Evolutionary conservation across 2,888 invertebrate species (phyloP), one percentile per base, ranked within the genome.

Genomic region (Lycaena phlaeas): DNA sequence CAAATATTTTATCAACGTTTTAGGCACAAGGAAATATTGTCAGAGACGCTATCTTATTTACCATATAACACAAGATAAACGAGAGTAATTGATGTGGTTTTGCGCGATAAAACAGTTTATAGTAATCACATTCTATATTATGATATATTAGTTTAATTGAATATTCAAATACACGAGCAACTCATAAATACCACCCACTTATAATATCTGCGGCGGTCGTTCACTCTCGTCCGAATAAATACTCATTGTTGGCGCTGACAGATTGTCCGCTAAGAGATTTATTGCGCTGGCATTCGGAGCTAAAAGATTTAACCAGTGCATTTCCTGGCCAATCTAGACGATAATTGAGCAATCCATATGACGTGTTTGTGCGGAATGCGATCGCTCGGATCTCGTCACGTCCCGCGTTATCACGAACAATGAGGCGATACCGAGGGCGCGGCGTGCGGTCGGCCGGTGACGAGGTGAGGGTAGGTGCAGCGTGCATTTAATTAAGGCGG

Each of bases 401-500:
- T 14, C 30, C 28, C 27, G 48, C 36, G 27, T 46, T 42, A 43
- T 46, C 29, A 31, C 27, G 34, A 27, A 42, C 41, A 40, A 47
- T 45, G 39, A 42, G 46, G 48, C 46, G 48, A 45, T 48, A 46
- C 42, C 42, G 41, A 46, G 40, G 45, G 53, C 48, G 53, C 38
- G 42, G 37, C 39, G 47, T 43, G 46, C 44, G 42, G 49, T 49
- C 45, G 48, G 46, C 44, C 41, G 49, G 49, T 44, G 48, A 44
- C 44, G 51, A 51, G 52, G 52, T 50, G 61, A 65, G 69, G 72
- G 72, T 70, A 68, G 69, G 64, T 69, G 69, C 69, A 67, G 59
- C 69, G 68, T 71, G 74, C 70, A 68, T 81, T 79, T 81, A 82
- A 82, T 81, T 77, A 79, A 74, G 70, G 71, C 68, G 70, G 75